Evolutionary conservation across 2,888 invertebrate genomes (phyloP).

Genomic region (Apeira syringaria): DNA sequence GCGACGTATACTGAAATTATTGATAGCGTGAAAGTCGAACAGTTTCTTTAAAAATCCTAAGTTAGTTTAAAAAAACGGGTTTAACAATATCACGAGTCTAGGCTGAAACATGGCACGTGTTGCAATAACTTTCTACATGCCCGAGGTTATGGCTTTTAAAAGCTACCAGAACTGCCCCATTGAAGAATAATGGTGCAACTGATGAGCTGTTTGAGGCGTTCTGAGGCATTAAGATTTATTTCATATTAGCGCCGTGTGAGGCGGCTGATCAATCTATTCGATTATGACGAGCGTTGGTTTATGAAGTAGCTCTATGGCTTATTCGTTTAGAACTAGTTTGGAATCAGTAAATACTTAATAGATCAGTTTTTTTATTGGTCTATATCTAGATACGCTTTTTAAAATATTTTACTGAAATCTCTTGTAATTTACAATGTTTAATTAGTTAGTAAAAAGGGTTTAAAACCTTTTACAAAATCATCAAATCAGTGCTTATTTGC

Average conservation of each 20-base stretch:
- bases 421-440: no score
- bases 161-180: slow-evolving; percentile 13
- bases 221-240: slow-evolving; percentile 15
- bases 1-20: no score
- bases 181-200: slow-evolving; percentile 12
- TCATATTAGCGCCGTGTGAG: slow-evolving; percentile 4
- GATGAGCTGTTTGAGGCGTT: slow-evolving; percentile 17
- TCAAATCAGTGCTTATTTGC: no score
- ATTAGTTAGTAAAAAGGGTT: no score
- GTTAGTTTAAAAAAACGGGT: no score
- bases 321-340: slow-evolving; percentile 1
- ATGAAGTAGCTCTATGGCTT: slow-evolving; percentile 4
- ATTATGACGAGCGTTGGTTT: neutral
- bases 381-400: neutral
- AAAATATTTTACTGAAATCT: no score
- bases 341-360: neutral
- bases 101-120: neutral
- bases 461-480: no score
- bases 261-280: slow-evolving; percentile 7
- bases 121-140: slow-evolving; percentile 7
- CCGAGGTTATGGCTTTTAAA: slow-evolving; percentile 12
- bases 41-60: no score
- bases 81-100: no score
- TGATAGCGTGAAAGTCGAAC: no score
- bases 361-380: neutral